These are phyloP conservation scores for Epinephelus awoara DNA, from an alignment of 2,797 vertebrate species.

Conservation along the genomic window DNA sequence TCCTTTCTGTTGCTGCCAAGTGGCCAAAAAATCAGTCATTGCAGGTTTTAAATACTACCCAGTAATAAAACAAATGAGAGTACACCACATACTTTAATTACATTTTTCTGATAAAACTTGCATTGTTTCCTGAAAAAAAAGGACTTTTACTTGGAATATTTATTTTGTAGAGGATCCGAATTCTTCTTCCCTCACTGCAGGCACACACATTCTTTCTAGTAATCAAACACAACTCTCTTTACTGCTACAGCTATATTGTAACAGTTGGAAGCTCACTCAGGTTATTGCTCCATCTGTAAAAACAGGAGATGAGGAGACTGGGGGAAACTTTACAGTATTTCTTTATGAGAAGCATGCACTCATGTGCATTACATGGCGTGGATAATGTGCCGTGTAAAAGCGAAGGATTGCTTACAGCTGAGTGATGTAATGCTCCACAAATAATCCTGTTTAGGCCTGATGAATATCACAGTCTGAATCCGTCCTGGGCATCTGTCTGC, in stretches of 20 bases:
- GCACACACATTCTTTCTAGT: background rate
- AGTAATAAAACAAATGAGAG: too few species aligned
- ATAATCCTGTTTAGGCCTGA: conserved; percentile 49
- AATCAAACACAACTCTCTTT: conserved; percentile 34
- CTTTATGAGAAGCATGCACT: conserved; percentile 70
- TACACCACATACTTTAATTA: too few species aligned
- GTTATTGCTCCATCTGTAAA: conserved; percentile 66
- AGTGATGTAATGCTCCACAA: conserved; percentile 62
- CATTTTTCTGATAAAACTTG: too few species aligned
- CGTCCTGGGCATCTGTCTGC: conserved; percentile 28
- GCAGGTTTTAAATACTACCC: too few species aligned
- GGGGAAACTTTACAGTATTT: conserved; percentile 60
- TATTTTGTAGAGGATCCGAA: too few species aligned
- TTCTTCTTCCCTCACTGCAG: too few species aligned
- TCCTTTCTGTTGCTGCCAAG: too few species aligned
- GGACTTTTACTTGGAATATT: too few species aligned
- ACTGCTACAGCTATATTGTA: conserved; percentile 49
- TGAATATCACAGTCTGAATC: conserved; percentile 43
- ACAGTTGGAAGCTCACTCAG: conserved; percentile 63
- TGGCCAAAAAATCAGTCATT: too few species aligned
- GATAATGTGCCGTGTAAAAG: conserved; percentile 65
- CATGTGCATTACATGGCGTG: conserved; percentile 64
- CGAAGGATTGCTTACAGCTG: conserved; percentile 57
- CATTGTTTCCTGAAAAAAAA: too few species aligned
- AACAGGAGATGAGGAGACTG: conserved; percentile 38